Conservation (phyloP, 2,888 invertebrate species). For the Drosophila mayaguana region DNA sequence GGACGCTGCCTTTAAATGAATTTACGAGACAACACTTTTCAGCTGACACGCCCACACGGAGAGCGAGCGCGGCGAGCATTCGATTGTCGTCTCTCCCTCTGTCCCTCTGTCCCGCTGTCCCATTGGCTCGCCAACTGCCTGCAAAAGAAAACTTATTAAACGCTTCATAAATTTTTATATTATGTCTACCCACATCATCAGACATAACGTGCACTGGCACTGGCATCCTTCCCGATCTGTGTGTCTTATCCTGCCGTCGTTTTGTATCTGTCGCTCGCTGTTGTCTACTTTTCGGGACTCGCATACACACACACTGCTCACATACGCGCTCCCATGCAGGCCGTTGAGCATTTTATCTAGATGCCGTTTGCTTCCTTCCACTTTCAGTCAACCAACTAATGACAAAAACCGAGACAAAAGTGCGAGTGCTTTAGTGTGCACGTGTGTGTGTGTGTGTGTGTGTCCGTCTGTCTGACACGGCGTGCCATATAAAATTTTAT, state of each 20-base stretch:
- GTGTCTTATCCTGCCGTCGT: constrained; percentile 71
- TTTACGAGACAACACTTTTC: constrained; percentile 79
- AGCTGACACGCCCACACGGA: constrained; percentile 65
- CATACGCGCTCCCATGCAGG: constrained; percentile 60
- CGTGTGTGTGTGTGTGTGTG: constrained; percentile 7
- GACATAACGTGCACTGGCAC: constrained; percentile 69
- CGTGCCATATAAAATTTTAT: constrained; percentile 75
- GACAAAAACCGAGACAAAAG: constrained; percentile 77
- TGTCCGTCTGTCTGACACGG: constrained; percentile 39
- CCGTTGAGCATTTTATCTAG: constrained; percentile 78
- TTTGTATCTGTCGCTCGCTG: constrained; percentile 69
- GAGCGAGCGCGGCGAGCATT: constrained; percentile 38
- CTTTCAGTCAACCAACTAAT: constrained; percentile 67
- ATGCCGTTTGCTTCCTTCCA: constrained; percentile 55
- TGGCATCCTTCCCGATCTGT: constrained; percentile 44
- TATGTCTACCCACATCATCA: constrained; percentile 82
- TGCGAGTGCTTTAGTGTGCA: constrained; percentile 37
- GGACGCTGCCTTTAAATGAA: constrained; percentile 69
- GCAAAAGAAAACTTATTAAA: constrained; percentile 82
- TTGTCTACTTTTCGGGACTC: constrained; percentile 70
- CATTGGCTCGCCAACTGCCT: constrained; percentile 32
- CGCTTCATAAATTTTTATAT: constrained; percentile 83
- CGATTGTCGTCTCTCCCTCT: constrained; percentile 40
- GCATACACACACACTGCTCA: constrained; percentile 30
- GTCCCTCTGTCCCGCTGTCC: constrained; percentile 23